Percentiles rank a stretch among this genome's conserved stretches.
These are phyloP conservation scores for Phylloscopus trochiloides DNA, from an alignment of 2,113 vertebrate species.

Conservation along the genomic window DNA sequence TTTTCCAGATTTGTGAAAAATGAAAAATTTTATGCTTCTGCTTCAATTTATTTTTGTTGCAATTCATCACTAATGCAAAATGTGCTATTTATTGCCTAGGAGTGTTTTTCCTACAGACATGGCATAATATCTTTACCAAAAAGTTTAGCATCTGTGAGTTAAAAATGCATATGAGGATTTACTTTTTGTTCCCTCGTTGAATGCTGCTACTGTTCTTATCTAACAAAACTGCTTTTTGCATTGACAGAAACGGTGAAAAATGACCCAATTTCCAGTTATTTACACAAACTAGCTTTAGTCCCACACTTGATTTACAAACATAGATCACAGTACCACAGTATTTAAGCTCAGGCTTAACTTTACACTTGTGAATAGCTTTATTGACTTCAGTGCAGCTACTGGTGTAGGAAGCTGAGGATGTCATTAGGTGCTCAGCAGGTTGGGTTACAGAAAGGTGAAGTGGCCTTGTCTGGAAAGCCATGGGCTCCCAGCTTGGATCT, in stretches of 20 bases:
- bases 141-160: slow-evolving; percentile 1
- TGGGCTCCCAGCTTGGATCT: not conserved
- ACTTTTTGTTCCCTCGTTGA: slow-evolving; percentile 5
- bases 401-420: not conserved
- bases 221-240: slow-evolving; percentile 5
- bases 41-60: slow-evolving; percentile 12
- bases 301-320: slow-evolving; percentile 5
- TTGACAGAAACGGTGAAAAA: slow-evolving; percentile 51
- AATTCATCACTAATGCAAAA: slow-evolving; percentile 26
- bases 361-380: slow-evolving; percentile 35
- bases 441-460: not conserved
- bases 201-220: slow-evolving; percentile 27
- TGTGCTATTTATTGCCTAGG: slow-evolving; percentile 18
- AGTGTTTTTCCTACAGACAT: not conserved
- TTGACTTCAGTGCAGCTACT: not conserved
- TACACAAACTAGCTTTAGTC: slow-evolving; percentile 22
- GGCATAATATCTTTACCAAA: slow-evolving; percentile 35
- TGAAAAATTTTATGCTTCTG: slow-evolving; percentile 6
- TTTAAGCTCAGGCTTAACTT: slow-evolving; percentile 33
- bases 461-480: not conserved
- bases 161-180: slow-evolving; percentile 12
- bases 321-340: not conserved
- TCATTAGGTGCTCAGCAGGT: not conserved
- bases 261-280: slow-evolving; percentile 6
- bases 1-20: slow-evolving; percentile 43